Base-by-base conservation (phyloP, 2,797 vertebrate genomes). In the Gallinago nigripennis region DNA sequence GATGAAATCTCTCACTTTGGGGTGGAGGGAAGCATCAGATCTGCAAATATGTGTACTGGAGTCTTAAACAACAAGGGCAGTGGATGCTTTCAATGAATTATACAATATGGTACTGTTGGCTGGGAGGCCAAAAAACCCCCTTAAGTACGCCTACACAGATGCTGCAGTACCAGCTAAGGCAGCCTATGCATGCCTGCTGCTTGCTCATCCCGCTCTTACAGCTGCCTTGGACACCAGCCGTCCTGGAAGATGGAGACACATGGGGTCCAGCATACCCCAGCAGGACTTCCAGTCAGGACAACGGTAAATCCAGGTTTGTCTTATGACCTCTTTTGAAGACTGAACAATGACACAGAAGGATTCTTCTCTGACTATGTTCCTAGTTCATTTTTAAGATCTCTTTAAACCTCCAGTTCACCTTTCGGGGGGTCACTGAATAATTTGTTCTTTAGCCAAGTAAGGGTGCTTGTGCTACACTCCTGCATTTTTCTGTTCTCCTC, bases 401-500 rank as follows among this genome's bases (percentile, higher is more conserved):
- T 50, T 12, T 56, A 56, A 78, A 64, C 33, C 92, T 89, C 16
- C 30, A 85, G 58, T 65, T 92, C 57, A 90, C 53, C 61, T 92
- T 84, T 58, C 50, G 91, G 12, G 41, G 12, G 41, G 41, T 92
- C 65, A 90, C 17, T 35, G 61, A 84, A 27, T 61, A 90, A 78
- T 58, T 11, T 70, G 54, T 63, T 68, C 25, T 75, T 64, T 37
- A 77, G 75, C 41, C 66, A 95, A 86, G 63, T 41, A 86, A 45
- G 43, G 92, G 46, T 45, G 61, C 18, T 72, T 84, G 60, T 56
- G 72, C 35, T 80, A 86, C 30, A 37, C 25, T 68, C 75, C 60
- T 48, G 37, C 50, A 88, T 93, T 95, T 76, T 80, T 87, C 86
- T 86, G 43, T 92, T 95, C 80, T 95, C 57, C 39, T 61, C 48